Conservation (phyloP, 2,888 invertebrate genomes). For the Polyommatus iphigenia region DNA sequence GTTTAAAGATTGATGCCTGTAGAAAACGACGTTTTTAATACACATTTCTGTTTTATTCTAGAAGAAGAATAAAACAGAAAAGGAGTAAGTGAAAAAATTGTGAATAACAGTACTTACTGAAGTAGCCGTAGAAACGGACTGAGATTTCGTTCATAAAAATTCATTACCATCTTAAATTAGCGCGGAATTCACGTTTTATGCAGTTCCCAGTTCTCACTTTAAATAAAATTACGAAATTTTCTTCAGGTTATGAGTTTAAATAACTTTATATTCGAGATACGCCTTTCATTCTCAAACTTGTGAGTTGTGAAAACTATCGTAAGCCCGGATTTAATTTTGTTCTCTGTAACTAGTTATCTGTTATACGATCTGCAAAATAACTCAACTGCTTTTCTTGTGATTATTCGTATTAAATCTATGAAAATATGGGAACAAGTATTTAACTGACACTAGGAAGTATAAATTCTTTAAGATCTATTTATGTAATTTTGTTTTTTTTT, state of each 20-base stretch:
- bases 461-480: too few species aligned
- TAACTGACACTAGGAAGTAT: too few species aligned
- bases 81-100: not conserved
- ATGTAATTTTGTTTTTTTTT: too few species aligned
- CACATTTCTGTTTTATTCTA: not conserved
- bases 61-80: not conserved
- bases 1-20: not conserved
- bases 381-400: too few species aligned
- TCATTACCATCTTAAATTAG: conserved; percentile 19
- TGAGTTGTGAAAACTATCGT: not conserved
- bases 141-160: conserved; percentile 24
- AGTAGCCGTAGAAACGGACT: not conserved
- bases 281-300: not conserved
- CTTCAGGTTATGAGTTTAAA: not conserved
- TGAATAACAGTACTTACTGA: not conserved
- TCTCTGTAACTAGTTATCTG: not conserved
- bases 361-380: too few species aligned
- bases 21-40: not conserved
- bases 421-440: too few species aligned
- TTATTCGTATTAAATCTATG: too few species aligned
- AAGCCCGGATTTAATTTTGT: not conserved
- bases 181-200: not conserved
- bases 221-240: conserved; percentile 1
- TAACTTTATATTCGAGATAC: not conserved
- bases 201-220: conserved; percentile 2